Percentiles rank a stretch among this genome's conserved stretches.
phyloP scores from a whole-genome alignment of 2,888 invertebrate genomes.

The Archaeoteleia sp. region DNA sequence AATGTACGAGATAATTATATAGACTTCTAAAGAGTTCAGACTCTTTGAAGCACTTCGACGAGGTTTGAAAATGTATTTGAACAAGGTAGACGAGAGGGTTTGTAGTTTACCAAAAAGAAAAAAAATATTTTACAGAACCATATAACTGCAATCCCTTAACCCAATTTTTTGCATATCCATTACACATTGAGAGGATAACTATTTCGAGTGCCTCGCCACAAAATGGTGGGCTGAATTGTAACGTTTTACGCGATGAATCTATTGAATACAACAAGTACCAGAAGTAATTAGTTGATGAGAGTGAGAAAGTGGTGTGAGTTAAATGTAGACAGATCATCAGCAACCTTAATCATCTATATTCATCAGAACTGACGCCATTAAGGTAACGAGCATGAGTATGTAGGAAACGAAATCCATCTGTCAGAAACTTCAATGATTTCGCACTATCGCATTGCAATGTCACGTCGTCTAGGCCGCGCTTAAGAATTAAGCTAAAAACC shows the following conservation, averaged over 20 bases:
- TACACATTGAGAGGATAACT: neutral
- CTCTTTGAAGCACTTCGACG: neutral
- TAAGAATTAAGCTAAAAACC: constrained; percentile 36
- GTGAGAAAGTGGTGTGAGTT: neutral
- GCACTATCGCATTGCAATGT: constrained; percentile 23
- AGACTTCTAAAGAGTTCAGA: neutral
- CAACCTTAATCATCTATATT: constrained; percentile 37
- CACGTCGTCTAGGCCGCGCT: constrained; percentile 40
- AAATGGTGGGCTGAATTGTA: neutral
- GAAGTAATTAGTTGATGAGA: constrained; percentile 13
- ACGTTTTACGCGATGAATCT: neutral
- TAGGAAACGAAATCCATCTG: constrained; percentile 5
- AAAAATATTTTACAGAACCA: neutral
- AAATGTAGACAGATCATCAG: constrained; percentile 14
- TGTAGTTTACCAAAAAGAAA: neutral
- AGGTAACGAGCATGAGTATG: constrained; percentile 1
- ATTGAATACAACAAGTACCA: constrained; percentile 1
- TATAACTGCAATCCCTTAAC: constrained; percentile 21
- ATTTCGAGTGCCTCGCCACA: constrained; percentile 5
- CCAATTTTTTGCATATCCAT: constrained; percentile 10
- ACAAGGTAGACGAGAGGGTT: neutral
- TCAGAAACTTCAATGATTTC: constrained; percentile 18
- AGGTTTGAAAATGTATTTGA: constrained; percentile 19
- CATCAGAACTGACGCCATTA: constrained; percentile 21
- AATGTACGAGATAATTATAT: neutral